Base-by-base conservation (phyloP, 2,113 vertebrate genomes). In the Hippocampus zosterae region DNA sequence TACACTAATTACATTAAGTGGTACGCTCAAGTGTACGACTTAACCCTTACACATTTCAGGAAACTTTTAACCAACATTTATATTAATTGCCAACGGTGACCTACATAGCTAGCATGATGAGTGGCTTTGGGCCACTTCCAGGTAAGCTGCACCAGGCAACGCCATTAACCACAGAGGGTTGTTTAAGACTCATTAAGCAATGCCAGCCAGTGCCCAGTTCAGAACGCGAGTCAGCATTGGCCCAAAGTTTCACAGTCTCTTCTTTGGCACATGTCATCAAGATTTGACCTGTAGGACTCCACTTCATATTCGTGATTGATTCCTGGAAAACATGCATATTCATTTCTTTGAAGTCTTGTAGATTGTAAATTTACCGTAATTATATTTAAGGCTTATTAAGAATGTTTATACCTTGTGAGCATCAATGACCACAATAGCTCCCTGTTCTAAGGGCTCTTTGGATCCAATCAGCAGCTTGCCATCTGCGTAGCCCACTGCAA, bases 201-300 rank as follows among this genome's bases (percentile, higher is more conserved):
- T 84, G 70, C 97, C 96, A 98, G 21, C 91, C 92, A 3, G 85
- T 84, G 8, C 91, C 33, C 0, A 91, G 91, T 15, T 90, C 92
- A 4, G 69, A 71, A 27, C n/a, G 53, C 1, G 78, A 60, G 67
- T 91, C 33, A 1, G 71, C 73, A 55, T 74, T 86, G 0, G 92
- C 93, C 97, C 97, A 99, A 62, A 99, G 90, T 66, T 95, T 96
- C 84, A 96, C 95, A 0, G 84, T 92, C 79, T 98, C 96, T 82
- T 99, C 97, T 91, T 97, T 98, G 84, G 95, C 96, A 90, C 95
- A 99, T 0, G 94, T 98, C 87, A 98, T 84, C 23, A 99, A 87
- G 48, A 96, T 92, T 77, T 91, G 92, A 5, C 97, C 96, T 1
- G 85, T 90, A 0, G 96, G 95, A 84, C 94, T 95, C 97, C 97